A percentile compares a stretch with the other conserved stretches of the same genome.
Conservation (phyloP, 2,113 vertebrate genomes). For the Vulpes lagopus region DNA sequence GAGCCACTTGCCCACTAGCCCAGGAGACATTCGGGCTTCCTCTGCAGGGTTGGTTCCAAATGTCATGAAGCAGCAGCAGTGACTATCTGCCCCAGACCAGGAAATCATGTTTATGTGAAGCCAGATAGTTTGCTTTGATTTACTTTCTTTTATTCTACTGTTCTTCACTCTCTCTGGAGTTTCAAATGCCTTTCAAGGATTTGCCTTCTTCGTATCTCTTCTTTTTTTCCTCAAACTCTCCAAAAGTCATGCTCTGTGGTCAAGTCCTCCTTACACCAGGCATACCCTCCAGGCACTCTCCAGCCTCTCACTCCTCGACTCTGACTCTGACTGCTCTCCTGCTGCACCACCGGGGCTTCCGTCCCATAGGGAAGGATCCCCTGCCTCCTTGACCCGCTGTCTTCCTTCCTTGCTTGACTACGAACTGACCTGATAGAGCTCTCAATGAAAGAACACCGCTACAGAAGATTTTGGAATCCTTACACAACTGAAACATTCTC, state of each 20-base stretch:
- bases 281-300: too few relatives aligned
- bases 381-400: background rate
- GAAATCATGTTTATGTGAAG: too few relatives aligned
- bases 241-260: background rate
- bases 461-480: accelerated
- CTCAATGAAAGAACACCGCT: background rate
- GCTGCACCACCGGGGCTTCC: background rate
- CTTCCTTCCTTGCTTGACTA: too few relatives aligned
- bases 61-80: accelerated
- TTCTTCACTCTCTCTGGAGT: background rate
- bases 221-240: background rate
- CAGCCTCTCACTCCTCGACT: background rate
- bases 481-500: too few relatives aligned
- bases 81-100: background rate
- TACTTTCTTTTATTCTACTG: too few relatives aligned
- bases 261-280: background rate
- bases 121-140: too few relatives aligned
- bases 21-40: too few relatives aligned
- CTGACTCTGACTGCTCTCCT: background rate
- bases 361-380: background rate
- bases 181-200: background rate
- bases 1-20: accelerated
- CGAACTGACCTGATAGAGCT: background rate
- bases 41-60: background rate
- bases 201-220: background rate